Percentiles rank a stretch among this genome's conserved stretches.
Conservation (phyloP, 1,140 invertebrate genomes). For the Zaprionus gabonicus region DNA sequence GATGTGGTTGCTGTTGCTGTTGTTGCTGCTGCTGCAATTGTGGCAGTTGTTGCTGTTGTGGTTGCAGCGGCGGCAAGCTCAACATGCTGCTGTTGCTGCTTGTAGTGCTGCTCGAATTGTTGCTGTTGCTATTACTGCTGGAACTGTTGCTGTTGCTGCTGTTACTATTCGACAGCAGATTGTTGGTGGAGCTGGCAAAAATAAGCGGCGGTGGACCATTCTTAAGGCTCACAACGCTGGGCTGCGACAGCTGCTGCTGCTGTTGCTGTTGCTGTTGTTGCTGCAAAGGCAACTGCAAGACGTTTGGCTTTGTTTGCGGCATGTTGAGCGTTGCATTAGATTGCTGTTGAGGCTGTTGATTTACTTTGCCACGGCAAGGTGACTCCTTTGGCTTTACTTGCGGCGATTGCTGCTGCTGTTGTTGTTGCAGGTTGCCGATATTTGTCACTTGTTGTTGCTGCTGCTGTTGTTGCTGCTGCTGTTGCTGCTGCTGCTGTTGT, state of each 20-base stretch:
- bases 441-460: conserved; percentile 14
- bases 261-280: conserved; percentile 25
- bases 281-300: conserved; percentile 48
- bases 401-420: conserved; percentile 31
- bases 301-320: conserved; percentile 49
- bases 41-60: conserved; percentile 48
- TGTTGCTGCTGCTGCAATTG: conserved; percentile 34
- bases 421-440: conserved; percentile 35
- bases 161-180: conserved; percentile 54
- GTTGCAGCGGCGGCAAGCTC: conserved; percentile 51
- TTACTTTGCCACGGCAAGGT: conserved; percentile 41
- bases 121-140: conserved; percentile 34
- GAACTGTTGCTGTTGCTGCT: conserved; percentile 40
- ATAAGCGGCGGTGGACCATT: conserved; percentile 66
- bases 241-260: conserved; percentile 38
- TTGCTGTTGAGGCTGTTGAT: conserved; percentile 40
- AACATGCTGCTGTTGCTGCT: conserved; percentile 39
- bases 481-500: conserved; percentile 50
- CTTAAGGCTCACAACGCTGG: conserved; percentile 34
- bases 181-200: conserved; percentile 66
- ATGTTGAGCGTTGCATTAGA: conserved; percentile 39
- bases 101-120: conserved; percentile 20
- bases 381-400: conserved; percentile 50
- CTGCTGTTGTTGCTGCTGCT: conserved; percentile 42
- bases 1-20: conserved; percentile 28